Base-by-base conservation (phyloP, 23 tunicate species). In the Styela plicata region DNA sequence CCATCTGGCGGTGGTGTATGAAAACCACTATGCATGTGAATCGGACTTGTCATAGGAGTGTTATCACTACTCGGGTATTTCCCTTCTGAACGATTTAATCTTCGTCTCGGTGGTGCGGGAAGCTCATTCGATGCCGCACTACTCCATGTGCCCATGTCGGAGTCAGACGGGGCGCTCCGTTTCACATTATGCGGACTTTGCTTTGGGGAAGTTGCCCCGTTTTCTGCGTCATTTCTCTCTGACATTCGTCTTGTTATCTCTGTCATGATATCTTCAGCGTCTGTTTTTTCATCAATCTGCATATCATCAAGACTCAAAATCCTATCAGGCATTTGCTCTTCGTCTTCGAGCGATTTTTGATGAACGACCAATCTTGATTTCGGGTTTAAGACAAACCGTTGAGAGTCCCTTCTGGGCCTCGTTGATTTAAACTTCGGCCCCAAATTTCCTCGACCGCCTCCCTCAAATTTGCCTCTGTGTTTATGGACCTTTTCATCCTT, bases 221-320 rank as follows among this genome's bases (percentile, higher is more conserved):
- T 29, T 67, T 67, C 31, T 22, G 22, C 22, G 18, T 67, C 24
- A 22, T 76, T 27, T 25, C 29, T 7, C 26, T 52, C 29, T 37
- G 81, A 76, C 81, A 76, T 76, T 53, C 37, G 36, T 24, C 66
- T 36, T 44, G 37, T 25, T 7, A 76, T 44, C 37, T 53, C 81
- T 2, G 37, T 76, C 0, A 76, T 76, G 1, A 76, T 53, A 0
- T 76, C 81, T 2, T 76, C 81, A 24, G 81, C 81, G 31, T 76
- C 81, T n/a, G 66, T 76, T 1, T 53, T 76, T 52, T 76, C 81
- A 26, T 76, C 34, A 23, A 76, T 65, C 2, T 26, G 31, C 7
- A 76, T 76, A 29, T 76, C 81, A 2, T 76, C 81, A 18, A 76
- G 33, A 29, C 17, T 32, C 36, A 71, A 28, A 66, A 3, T 17